Percentiles rank a stretch among this genome's conserved stretches.
These are phyloP conservation scores for Acrocyrtus sp. DNA, from an alignment of 2,888 invertebrate genomes.

Conservation along the genomic window DNA sequence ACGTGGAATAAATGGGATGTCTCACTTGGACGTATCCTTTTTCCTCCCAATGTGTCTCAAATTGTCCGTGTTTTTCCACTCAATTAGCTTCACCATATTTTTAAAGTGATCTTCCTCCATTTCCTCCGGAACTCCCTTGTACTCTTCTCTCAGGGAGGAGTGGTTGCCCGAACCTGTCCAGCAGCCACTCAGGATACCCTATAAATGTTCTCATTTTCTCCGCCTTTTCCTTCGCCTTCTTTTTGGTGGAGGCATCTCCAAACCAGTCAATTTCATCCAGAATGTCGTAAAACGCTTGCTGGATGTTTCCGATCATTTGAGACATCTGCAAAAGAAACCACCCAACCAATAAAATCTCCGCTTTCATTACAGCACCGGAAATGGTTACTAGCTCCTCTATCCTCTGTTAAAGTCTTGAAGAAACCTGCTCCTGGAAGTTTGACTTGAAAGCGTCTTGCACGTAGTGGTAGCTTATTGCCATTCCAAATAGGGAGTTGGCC, in stretches of 20 bases:
- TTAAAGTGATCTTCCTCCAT: slow-evolving; percentile 46
- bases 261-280: slow-evolving; percentile 87
- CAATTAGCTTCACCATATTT: slow-evolving; percentile 42
- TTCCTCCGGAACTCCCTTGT: slow-evolving; percentile 71
- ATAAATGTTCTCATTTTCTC: slow-evolving; percentile 87
- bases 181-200: slow-evolving; percentile 89
- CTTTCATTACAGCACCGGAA: neutral
- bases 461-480: slow-evolving; percentile 61
- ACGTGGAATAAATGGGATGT: too few species aligned
- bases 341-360: neutral
- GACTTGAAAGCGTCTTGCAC: slow-evolving; percentile 59
- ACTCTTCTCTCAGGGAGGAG: slow-evolving; percentile 81
- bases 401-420: neutral
- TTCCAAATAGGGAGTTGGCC: slow-evolving; percentile 59
- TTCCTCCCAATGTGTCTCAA: slow-evolving; percentile 42
- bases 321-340: slow-evolving; percentile 64
- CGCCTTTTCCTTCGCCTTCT: slow-evolving; percentile 81
- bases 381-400: too few species aligned
- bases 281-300: slow-evolving; percentile 83
- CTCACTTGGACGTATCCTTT: slow-evolving; percentile 44
- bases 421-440: slow-evolving; percentile 56
- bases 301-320: slow-evolving; percentile 88
- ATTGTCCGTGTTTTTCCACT: slow-evolving; percentile 52
- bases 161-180: slow-evolving; percentile 72
- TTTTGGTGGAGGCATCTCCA: slow-evolving; percentile 79